These are phyloP conservation scores for Notiomystis cincta DNA, from an alignment of 2,113 vertebrate species.

Conservation along the genomic window DNA sequence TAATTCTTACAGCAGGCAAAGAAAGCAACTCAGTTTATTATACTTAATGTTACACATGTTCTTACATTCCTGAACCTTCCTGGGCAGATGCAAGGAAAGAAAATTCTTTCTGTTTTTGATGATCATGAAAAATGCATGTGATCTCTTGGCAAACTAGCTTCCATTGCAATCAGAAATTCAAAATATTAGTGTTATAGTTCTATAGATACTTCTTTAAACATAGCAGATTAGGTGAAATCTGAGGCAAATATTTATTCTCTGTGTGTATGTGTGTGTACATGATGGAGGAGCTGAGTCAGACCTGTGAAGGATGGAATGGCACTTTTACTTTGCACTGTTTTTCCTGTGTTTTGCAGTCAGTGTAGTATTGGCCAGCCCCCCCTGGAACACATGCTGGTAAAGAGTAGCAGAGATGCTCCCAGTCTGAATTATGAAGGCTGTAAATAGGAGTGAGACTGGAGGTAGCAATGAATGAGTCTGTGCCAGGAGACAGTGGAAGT, in stretches of 20 bases:
- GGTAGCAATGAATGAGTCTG: neutral
- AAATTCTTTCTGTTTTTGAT: neutral
- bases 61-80: neutral
- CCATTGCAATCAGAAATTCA: neutral
- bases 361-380: neutral
- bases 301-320: neutral
- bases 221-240: neutral
- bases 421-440: neutral
- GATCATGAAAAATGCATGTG: rapidly evolving
- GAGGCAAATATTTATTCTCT: neutral
- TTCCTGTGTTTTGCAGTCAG: neutral
- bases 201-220: neutral
- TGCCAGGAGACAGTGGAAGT: neutral
- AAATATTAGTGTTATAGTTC: neutral
- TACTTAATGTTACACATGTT: neutral
- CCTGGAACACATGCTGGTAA: neutral
- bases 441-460: neutral
- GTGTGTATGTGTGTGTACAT: neutral
- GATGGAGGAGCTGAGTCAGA: neutral
- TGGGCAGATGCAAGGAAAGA: neutral
- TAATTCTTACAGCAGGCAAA: neutral
- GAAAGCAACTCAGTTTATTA: neutral
- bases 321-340: neutral
- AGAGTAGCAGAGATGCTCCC: neutral
- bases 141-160: neutral